A percentile compares a stretch with the other conserved stretches of the same genome.
These are phyloP conservation scores for Burhinus oedicnemus DNA, from an alignment of 2,113 vertebrate genomes.

Conservation along the genomic window DNA sequence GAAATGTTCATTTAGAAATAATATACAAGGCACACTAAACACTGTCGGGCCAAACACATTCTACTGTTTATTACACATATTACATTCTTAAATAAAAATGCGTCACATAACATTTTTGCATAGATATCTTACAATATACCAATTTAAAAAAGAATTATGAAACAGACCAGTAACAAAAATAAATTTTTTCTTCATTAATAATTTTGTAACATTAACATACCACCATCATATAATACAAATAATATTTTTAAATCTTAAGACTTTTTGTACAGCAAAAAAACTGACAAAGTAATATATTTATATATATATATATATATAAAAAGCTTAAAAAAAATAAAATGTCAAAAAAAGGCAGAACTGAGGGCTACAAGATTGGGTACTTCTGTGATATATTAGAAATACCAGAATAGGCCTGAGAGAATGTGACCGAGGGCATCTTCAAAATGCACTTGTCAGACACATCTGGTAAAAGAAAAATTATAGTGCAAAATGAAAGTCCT, in stretches of 20 bases:
- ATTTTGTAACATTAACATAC: conserved; percentile 99
- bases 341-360: conserved; percentile 86
- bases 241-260: conserved; percentile 95
- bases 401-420: conserved; percentile 88
- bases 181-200: conserved; percentile 99
- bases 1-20: conserved; percentile 44
- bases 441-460: conserved; percentile 83
- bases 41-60: conserved; percentile 88
- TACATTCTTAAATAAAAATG: conserved; percentile 99
- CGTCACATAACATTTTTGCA: conserved; percentile 99
- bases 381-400: conserved; percentile 88
- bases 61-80: conserved; percentile 99
- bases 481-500: conserved; percentile 84
- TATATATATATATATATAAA: conserved; percentile 80
- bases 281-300: conserved; percentile 88
- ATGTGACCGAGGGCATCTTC: conserved; percentile 81
- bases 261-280: conserved; percentile 96
- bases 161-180: conserved; percentile 99
- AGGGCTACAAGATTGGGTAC: conserved; percentile 87
- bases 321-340: conserved; percentile 89
- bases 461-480: conserved; percentile 81
- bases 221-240: conserved; percentile 99
- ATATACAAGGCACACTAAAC: conserved; percentile 70
- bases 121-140: conserved; percentile 99
- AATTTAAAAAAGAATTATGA: conserved; percentile 99